Evolutionary conservation across 2,797 vertebrate species (phyloP), one percentile per base, ranked within the genome.

Genomic region (Lacerta bilineata): DNA sequence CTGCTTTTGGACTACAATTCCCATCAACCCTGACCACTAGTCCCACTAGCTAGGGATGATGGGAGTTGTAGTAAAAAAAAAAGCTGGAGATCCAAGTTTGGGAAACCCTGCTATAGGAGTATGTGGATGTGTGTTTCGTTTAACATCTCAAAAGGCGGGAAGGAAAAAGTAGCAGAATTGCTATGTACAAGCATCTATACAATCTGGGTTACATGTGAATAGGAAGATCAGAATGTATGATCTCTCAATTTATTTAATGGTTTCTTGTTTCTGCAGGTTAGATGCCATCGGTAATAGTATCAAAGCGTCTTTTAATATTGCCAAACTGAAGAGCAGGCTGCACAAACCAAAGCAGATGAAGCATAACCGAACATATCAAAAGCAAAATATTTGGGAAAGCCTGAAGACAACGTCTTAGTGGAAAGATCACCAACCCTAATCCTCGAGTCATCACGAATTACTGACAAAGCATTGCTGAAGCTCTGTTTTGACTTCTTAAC

Each of bases 251-350:
- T 85, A 88, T 91, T 77, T 88, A 39, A 20, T 88, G 0, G 86
- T 3, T 91, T 88, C 88, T 95, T 93, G 7, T 71, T 94, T 94
- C 91, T 88, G 79, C 95, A 98, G 97, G 90, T 94, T 95, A 85
- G 95, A 97, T 74, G 89, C 94, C 88, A 92, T 97, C 71, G 93
- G 94, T 46, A 97, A 97, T 86, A 96, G 94, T 69, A 97, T 97
- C 93, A 97, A 96, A 94, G 85, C 94, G 36, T 96, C 96, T 77
- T 96, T 96, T 83, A 95, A 15, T 5, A 72, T 95, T 0, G 95
- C 97, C 2, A 97, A 95, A 89, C 94, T 97, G 93, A 95, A 95
- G 94, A 95, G 94, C 18, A 91, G 94, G 68, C 93, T 96, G 85
- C 92, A 94, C 68, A 93, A 93, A 89, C 93, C 92, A 50, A 71